Evolutionary conservation across 2,113 vertebrate genomes (phyloP).

Genomic region (Heliornis fulica): DNA sequence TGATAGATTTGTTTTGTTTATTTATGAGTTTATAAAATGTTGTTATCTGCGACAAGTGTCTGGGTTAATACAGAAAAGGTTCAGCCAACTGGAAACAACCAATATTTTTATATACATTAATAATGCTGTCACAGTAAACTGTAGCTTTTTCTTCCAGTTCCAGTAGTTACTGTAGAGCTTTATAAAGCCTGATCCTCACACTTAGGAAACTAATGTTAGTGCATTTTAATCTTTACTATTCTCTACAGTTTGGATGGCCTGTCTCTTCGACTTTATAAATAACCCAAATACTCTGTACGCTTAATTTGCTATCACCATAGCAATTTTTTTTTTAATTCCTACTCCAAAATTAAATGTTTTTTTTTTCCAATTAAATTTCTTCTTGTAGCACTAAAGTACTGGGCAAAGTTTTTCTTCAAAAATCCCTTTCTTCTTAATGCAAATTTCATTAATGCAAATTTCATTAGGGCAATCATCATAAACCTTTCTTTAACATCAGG

Average conservation of each 20-base stretch:
- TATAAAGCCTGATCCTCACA: not conserved
- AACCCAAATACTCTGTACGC: not conserved
- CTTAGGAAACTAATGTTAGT: not conserved
- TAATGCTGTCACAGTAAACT: not conserved
- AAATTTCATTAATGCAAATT: not conserved
- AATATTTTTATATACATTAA: constrained; percentile 1
- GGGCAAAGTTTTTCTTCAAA: not conserved
- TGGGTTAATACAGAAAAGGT: not conserved
- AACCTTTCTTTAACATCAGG: not conserved
- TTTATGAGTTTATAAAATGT: not conserved
- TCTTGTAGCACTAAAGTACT: not conserved
- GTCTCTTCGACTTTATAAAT: constrained; percentile 18
- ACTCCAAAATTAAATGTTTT: not conserved
- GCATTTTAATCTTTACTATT: not conserved
- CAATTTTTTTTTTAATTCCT: not conserved
- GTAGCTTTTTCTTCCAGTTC: not conserved
- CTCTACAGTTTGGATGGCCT: not conserved
- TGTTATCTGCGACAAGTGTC: not conserved
- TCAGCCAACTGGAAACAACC: not conserved
- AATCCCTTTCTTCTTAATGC: not conserved
- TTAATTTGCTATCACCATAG: constrained; percentile 30
- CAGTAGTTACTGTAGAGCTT: not conserved
- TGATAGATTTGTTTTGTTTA: not conserved
- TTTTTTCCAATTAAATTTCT: constrained; percentile 3
- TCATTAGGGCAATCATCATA: not conserved